Conservation (phyloP, 2,797 vertebrate genomes). For the Okamejei kenojei region DNA sequence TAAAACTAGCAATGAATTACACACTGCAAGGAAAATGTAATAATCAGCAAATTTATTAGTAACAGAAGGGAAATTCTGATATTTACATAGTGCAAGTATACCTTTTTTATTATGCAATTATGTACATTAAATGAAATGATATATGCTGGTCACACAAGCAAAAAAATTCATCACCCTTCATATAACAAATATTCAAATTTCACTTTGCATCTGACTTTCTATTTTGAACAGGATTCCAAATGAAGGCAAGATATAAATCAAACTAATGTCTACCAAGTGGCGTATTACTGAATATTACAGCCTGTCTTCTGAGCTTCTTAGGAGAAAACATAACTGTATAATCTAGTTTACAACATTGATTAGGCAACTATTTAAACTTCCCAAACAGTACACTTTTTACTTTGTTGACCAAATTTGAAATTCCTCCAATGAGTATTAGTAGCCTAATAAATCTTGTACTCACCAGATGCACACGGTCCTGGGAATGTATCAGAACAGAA, state of each 20-base stretch:
- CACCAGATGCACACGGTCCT: background rate
- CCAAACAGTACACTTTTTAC: background rate
- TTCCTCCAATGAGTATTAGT: background rate
- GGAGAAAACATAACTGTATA: background rate
- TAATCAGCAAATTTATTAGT: conserved; percentile 71
- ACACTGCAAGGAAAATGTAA: conserved; percentile 56
- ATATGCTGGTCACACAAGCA: conserved; percentile 29
- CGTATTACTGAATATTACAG: background rate
- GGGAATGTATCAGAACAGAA: background rate
- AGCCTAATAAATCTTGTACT: conserved; percentile 28
- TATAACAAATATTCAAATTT: conserved; percentile 14
- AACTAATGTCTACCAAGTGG: background rate
- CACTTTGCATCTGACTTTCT: background rate
- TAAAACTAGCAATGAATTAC: conserved; percentile 16
- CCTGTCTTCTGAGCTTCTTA: background rate
- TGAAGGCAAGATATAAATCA: conserved; percentile 12
- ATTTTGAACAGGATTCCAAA: conserved; percentile 1
- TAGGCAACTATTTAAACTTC: background rate
- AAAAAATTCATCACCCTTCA: conserved; percentile 11
- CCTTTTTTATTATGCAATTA: conserved; percentile 60
- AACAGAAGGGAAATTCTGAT: conserved; percentile 71
- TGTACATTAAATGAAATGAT: conserved; percentile 28
- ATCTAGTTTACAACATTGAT: background rate
- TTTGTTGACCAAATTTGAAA: background rate
- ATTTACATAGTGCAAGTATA: conserved; percentile 97